Evolutionary conservation across 2,888 invertebrate species (phyloP), one percentile per base, ranked within the genome.

Genomic region (Drosophila paranaensis): DNA sequence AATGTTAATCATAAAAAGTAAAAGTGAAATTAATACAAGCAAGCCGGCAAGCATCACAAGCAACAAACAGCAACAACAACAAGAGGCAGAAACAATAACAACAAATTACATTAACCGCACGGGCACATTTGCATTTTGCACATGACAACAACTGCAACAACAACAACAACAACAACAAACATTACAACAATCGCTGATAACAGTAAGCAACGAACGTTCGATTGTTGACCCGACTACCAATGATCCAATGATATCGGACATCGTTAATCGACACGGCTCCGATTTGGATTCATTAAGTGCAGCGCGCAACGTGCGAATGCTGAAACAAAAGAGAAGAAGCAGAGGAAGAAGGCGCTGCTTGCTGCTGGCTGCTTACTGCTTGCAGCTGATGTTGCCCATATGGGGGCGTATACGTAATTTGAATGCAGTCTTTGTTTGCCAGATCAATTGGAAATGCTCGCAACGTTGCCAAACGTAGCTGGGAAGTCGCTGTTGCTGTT

Each of bases 1-100:
- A 87, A 85, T 90, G 81, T 82, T 79, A 86, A 90, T 86, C 86
- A 84, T 74, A 79, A 87, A 81, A 87, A 88, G 82, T 87, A 88
- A 88, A 88, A 88, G 88, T 88, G 84, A 90, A 88, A 90, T 90
- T 84, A 89, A 89, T 84, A 79, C 87, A 77, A 70, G 30, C 30
- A 33, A 60, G 68, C 55, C 73, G 64, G 65, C 65, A 68, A 73
- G 50, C 67, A 68, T 50, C 67, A 71, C 63, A 60, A 62, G 35
- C 50, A 65, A 58, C 56, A 20, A 20, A 20, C 20, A 20, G 2
- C 20, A 20, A 20, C 20, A 20, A 20, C 20, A 20, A 20, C 20
- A 45, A 13, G 4, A 35, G 11, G 11, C 11, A 35, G 35, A 10
- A 73, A 50, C 61, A 74, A 58, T 71, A 66, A 64, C 57, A 68